Conservation (phyloP, 2,113 vertebrate genomes). For the Geococcyx californianus region DNA sequence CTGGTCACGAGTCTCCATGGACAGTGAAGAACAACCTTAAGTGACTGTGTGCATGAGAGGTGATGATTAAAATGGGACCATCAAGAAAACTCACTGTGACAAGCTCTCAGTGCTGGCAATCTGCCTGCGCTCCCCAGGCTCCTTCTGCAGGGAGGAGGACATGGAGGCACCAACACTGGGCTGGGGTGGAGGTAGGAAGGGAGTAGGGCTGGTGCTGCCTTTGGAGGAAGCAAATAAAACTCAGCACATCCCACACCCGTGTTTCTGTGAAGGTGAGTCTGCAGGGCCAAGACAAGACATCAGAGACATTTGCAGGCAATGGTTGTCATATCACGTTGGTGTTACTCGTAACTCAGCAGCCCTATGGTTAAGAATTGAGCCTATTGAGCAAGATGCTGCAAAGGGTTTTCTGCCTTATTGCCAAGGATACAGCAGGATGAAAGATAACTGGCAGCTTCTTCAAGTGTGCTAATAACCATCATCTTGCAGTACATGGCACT, state of each 20-base stretch:
- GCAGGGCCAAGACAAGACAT: background rate
- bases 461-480: background rate
- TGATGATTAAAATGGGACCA: background rate
- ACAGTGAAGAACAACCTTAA: background rate
- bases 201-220: background rate
- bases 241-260: accelerated
- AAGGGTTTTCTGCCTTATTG: background rate
- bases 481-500: background rate
- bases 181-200: background rate
- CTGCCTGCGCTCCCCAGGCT: background rate
- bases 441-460: constrained; percentile 2
- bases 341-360: background rate
- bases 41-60: accelerated
- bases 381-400: background rate
- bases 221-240: background rate
- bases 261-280: background rate
- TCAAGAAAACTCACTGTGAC: background rate
- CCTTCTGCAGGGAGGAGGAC: background rate
- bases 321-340: background rate
- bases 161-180: accelerated
- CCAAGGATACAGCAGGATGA: background rate
- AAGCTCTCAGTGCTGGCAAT: background rate
- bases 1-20: background rate
- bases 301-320: background rate
- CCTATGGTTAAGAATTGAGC: background rate